phyloP scores from a whole-genome alignment of 2,888 invertebrate genomes.

The Pandemis heparana region DNA sequence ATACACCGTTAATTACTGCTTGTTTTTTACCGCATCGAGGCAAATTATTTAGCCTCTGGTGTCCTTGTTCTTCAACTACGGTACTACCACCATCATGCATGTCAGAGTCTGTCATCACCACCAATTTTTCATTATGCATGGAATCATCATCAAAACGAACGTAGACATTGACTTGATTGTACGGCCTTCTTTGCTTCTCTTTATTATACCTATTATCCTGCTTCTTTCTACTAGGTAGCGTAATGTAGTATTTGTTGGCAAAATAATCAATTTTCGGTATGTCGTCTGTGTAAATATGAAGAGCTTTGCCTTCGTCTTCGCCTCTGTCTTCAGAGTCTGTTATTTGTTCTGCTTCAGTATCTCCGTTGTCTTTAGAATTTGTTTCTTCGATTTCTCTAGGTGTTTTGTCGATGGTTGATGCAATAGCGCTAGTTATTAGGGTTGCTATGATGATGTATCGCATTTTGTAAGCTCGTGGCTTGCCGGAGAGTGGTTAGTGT shows the following conservation, averaged over 20 bases:
- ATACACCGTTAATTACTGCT: background rate
- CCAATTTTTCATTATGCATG: background rate
- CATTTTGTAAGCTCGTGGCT: background rate
- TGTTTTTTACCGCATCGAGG: background rate
- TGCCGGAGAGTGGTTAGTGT: background rate
- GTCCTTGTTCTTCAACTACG: background rate
- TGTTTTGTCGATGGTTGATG: background rate
- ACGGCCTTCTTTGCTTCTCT: background rate
- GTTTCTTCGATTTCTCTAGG: background rate
- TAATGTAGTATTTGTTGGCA: slow-evolving; percentile 1
- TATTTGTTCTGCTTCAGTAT: background rate
- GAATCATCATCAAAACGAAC: background rate
- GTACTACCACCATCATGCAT: slow-evolving; percentile 13
- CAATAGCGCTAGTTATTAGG: background rate
- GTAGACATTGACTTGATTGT: slow-evolving; percentile 18
- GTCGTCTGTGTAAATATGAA: background rate
- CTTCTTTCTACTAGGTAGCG: background rate
- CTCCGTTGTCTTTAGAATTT: background rate
- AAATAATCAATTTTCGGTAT: background rate
- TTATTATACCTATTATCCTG: background rate
- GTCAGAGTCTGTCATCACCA: background rate
- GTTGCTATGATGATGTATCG: background rate
- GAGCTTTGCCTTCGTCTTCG: background rate
- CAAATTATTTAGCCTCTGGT: too few relatives aligned
- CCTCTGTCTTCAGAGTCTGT: background rate